Evolutionary conservation across 2,797 vertebrate species (phyloP).

Genomic region (Ctenochaetus hawaiiensis): DNA sequence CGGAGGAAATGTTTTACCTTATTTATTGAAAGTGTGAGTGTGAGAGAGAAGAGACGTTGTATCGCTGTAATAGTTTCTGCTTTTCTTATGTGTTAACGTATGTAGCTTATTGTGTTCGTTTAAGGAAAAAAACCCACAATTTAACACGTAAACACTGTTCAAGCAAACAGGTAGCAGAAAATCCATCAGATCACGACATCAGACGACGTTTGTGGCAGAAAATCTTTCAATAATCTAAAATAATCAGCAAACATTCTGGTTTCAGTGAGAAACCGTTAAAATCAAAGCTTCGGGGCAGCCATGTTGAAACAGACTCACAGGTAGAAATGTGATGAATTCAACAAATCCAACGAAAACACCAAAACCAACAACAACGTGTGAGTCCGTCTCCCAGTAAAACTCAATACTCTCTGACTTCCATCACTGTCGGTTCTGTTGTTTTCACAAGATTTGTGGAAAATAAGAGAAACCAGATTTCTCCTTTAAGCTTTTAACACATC

Average conservation of each 20-base stretch:
- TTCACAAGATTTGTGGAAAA: neutral
- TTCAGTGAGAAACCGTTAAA: neutral
- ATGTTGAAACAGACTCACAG: neutral
- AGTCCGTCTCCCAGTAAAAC: too few relatives aligned
- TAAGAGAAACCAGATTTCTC: neutral
- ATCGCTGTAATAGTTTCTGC: neutral
- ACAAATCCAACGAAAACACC: constrained; percentile 18
- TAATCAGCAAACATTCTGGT: accelerated
- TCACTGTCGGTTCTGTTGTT: neutral
- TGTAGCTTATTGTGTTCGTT: constrained; percentile 14
- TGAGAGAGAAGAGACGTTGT: neutral
- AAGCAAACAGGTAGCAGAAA: neutral
- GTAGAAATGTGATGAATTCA: neutral
- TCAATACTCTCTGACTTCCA: neutral
- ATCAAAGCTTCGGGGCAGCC: neutral
- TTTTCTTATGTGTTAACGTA: constrained; percentile 1
- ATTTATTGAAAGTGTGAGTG: constrained; percentile 31
- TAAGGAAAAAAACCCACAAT: neutral
- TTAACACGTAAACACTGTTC: neutral
- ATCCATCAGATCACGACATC: too few relatives aligned
- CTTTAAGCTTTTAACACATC: neutral
- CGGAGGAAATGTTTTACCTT: constrained; percentile 15
- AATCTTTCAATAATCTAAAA: neutral
- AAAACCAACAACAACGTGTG: neutral
- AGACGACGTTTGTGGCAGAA: neutral